Base-by-base conservation (phyloP, 2,888 invertebrate genomes). In the Creontiades dilutus region DNA sequence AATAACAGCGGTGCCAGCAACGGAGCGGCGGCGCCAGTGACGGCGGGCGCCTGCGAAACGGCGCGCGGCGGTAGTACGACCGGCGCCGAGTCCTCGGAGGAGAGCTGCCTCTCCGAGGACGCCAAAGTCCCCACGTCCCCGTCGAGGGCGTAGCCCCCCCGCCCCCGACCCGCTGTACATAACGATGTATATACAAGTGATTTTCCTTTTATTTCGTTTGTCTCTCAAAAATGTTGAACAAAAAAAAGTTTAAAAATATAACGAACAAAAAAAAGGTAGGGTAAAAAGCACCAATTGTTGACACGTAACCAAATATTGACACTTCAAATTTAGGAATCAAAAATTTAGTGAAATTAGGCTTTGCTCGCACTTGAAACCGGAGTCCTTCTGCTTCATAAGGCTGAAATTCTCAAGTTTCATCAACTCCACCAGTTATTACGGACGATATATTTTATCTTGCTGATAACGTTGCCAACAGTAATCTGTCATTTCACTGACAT, bases 41-140 rank as follows among this genome's bases (percentile, higher is more conserved):
- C 48, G 75, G 16, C 52, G 14, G 86, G 37, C 16, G 61, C 37
- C 3, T 23, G 13, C 19, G 76, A 75, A 19, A 76, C 52, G 46
- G 19, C 84, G 12, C 57, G 85, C 3, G 61, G 90, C n/a, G 90
- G 90, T n/a, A 85, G 90, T 28, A 90, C 90, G 85, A 86, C 85
- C 2, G 90, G 85, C 9, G 90, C 84, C n/a, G 90, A 90, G 37
- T 90, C 90, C 75, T 90, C 90, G 19, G 90, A 90, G 85, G 92
- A 92, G 82, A 91, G 91, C 86, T 92, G 92, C 89, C 91, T 91
- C 76, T 92, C 92, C 81, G 91, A 91, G 52, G 92, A 91, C 85
- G 91, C 91, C 84, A 91, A 91, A 57, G 91, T 90, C 23, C 90
- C 90, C 5, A 89, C 90, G 47, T 86, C 90, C 11, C 88, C 90